Base-by-base conservation (phyloP, 2,797 vertebrate genomes). In the Ibycter americanus region DNA sequence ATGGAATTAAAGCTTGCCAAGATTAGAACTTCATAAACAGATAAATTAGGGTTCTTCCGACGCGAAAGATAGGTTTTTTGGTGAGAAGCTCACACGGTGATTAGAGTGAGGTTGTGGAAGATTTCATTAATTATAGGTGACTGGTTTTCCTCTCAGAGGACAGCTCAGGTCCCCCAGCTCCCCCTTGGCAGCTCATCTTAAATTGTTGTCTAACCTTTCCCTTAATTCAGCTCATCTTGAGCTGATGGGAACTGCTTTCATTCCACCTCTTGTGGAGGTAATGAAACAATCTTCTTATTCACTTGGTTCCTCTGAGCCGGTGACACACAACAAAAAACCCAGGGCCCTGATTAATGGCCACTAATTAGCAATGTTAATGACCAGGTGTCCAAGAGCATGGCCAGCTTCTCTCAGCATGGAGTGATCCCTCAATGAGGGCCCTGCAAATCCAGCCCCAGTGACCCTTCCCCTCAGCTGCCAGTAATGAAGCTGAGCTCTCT, bases 351-450 rank as follows among this genome's bases (percentile, higher is more conserved):
- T 99, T 99, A 99, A 99, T 99, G 99, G 99, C 97, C 97, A 98
- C 99, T 99, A 99, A 99, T 99, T 99, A 99, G 99, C 99, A 99
- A 99, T 99, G 99, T 99, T 99, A 99, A 99, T 99, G 99, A 99
- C 99, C 99, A 99, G 99, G 99, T 99, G 99, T 99, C 99, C 98
- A 98, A 99, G 99, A 99, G 98, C 98, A 98, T 91, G 98, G 99
- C 99, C 99, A 99, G 99, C 98, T 99, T 98, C 98, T 99, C 99
- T 98, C 99, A 99, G 99, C 98, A 98, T 98, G 98, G 98, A 98
- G 98, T 97, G 98, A 98, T 98, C 98, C 98, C 98, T 98, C 98
- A 99, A 99, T 98, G 98, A 98, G 97, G 98, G 98, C 98, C 98
- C 98, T 98, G 98, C 98, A 99, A 99, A 99, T 99, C 99, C 98